Base-by-base conservation (phyloP, 1,140 invertebrate genomes). In the Anastatus disparis region DNA sequence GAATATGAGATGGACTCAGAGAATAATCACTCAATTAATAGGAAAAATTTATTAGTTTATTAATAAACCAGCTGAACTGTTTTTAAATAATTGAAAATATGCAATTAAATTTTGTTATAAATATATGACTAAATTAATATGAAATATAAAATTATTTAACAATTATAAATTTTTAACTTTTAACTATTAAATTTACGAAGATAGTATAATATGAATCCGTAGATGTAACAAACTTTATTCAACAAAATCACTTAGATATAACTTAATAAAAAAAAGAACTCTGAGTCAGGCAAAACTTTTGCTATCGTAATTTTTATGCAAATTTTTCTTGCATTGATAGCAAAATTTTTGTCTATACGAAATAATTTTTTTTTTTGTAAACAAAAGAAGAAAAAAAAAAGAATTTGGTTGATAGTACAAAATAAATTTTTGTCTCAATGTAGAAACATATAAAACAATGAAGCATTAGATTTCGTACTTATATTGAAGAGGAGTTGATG, bases 381-480 rank as follows among this genome's bases (percentile, higher is more conserved):
- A 35, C 31, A 35, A n/a, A n/a, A n/a, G n/a, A n/a, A n/a, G 8
- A 24, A 20, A 24, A 50, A 26, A 40, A 46, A 61, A 55, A 46
- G 29, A 31, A 55, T 65, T 40, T 53, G 3, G 29, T 64, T 29
- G 12, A 24, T 53, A 53, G 27, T 31, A n/a, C 4, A 46, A 59
- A 50, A 38, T 17, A 48, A 15, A 15, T 44, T 48, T 59, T 26
- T 52, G 31, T 35, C 31, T 44, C 35, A 15, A 24, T 58, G 0
- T 3, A 44, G n/a, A 38, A n/a, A n/a, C 10, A 35, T 35, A 35
- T 50, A 48, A 69, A 68, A 35, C 17, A 1, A n/a, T 3, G 6
- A 27, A 53, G 2, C 12, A 31, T 69, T 61, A 40, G 59, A 63
- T 63, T 70, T 56, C 50, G 58, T 70, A 70, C 67, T 70, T 70